Evolutionary conservation across 2,113 vertebrate species (phyloP).

Genomic region (Amblyornis subalaris): DNA sequence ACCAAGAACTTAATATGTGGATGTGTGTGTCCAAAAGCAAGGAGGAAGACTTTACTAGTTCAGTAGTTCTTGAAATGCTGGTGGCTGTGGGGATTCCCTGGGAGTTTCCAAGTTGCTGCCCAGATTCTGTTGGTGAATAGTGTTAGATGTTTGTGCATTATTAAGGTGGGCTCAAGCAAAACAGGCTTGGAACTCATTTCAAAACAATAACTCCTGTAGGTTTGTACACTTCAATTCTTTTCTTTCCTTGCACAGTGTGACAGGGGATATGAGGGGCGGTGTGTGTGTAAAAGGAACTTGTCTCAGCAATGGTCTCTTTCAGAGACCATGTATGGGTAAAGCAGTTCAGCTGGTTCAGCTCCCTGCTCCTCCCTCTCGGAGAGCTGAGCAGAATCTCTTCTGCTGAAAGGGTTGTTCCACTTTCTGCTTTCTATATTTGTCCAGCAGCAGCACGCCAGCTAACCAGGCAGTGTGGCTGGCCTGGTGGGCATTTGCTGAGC

Average conservation of each 20-base stretch:
- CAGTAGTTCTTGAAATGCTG: neutral
- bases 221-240: neutral
- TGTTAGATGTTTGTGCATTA: neutral
- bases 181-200: neutral
- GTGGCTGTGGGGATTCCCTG: neutral
- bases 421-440: conserved; percentile 74
- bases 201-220: neutral
- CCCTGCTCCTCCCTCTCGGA: conserved; percentile 63
- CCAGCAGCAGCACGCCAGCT: conserved; percentile 42
- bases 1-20: neutral
- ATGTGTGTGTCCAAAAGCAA: neutral
- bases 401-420: conserved; percentile 53
- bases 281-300: conserved; percentile 21
- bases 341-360: conserved; percentile 58
- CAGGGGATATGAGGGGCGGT: neutral
- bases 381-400: conserved; percentile 53
- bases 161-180: neutral
- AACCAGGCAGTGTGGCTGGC: neutral
- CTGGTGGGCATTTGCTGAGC: neutral
- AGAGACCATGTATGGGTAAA: conserved; percentile 75
- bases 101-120: neutral
- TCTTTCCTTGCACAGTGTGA: neutral
- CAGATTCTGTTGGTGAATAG: neutral
- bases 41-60: neutral
- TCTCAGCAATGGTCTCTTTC: conserved; percentile 24